Base-by-base conservation (phyloP, 2,888 invertebrate species). In the Ditula angustiorana region DNA sequence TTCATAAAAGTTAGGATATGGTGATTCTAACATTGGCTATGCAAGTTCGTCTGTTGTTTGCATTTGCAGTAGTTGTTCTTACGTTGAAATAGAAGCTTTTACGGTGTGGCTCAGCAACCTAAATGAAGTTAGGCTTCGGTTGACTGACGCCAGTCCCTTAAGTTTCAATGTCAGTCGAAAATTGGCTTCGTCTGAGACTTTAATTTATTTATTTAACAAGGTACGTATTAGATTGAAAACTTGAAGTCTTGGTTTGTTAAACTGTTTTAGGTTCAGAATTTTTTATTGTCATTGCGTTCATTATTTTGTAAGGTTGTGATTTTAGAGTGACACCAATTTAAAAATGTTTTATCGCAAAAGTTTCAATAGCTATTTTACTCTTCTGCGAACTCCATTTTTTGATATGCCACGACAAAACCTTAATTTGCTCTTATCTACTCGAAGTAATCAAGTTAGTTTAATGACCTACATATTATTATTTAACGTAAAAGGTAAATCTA, bases 61-160 rank as follows among this genome's bases (percentile, higher is more conserved):
- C 13, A 26, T 2, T 13, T n/a, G 13, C 26, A 11, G 0, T 5
- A 49, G 26, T 13, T 13, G 13, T 49, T 65, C 61, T 67, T 66
- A 55, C 60, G 62, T 52, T 66, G 61, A 67, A 66, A 66, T 67
- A 62, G 53, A 65, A 65, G 65, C 52, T 61, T 52, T 53, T 49
- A 35, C 47, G 30, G 26, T 47, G 11, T 21, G 11, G 4, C 7
- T 7, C 5, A 16, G 26, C 4, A 19, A 21, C 11, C 16, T n/a
- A 10, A 50, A 30, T 30, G 8, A 50, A 50, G 5, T 19, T 11
- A 11, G 21, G 28, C 50, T 30, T 5, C n/a, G 21, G 19, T 50
- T 50, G 50, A 11, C 30, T 50, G 30, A 30, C 30, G 4, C 11
- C 30, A 50, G 19, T 16, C n/a, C 21, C 30, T 28, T 19, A 30